Evolutionary conservation across 2,797 vertebrate species (phyloP), one percentile per base, ranked within the genome.

Genomic region (Coluber constrictor): DNA sequence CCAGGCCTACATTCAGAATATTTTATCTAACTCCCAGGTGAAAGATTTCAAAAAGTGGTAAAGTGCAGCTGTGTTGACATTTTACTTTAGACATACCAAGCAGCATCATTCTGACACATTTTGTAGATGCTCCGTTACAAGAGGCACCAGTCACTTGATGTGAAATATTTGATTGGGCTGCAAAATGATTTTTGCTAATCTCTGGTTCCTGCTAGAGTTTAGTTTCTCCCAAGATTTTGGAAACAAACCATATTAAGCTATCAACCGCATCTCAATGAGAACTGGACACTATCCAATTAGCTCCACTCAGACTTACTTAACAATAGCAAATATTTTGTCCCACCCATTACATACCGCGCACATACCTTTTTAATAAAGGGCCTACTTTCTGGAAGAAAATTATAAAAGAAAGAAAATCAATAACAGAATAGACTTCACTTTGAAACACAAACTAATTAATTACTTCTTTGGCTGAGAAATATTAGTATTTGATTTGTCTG

Each of bases 41-140:
- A 96, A 95, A 97, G 90, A 66, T 94, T 96, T 95, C 95, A 96
- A 93, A 87, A 97, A 95, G 90, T 95, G 92, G 93, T 95, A 96
- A 96, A 94, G 96, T 96, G 94, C 97, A 97, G 96, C 94, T 97
- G 96, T 96, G 95, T 95, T 97, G 96, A 97, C 87, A 90, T 0
- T 95, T 90, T 96, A 96, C 95, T 96, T 95, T 37, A 23, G 91
- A 93, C 96, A 96, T 93, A 96, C 91, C 92, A 95, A 96, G 90
- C 92, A 95, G 86, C 3, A 0, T 95, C 95, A 94, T 92, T 91
- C 90, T 57, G 93, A 97, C 91, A 96, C 90, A 93, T 90, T 96
- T 93, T 90, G 94, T 88, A 96, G 93, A 96, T 94, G 91, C 96
- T 94, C 96, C 5, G 25, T 96, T 97, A 96, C 92, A 96, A 96